Evolutionary conservation across 2,797 vertebrate species (phyloP).

Genomic region (Xyrichtys novacula): DNA sequence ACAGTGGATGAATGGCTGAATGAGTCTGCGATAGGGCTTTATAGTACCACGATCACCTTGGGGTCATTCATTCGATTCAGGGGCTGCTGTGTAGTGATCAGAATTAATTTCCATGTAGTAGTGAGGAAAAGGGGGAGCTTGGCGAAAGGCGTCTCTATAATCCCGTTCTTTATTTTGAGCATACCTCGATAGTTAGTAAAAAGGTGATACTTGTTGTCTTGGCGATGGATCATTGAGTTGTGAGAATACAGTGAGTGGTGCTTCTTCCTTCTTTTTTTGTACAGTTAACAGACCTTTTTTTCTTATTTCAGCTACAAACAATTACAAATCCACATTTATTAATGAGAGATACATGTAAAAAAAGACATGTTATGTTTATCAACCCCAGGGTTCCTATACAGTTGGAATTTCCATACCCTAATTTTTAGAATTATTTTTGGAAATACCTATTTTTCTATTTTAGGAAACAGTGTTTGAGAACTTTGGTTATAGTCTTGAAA

Average conservation of each 20-base stretch:
- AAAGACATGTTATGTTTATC: too few species aligned
- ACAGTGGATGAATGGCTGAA: constrained; percentile 75
- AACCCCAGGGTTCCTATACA: too few species aligned
- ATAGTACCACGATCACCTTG: constrained; percentile 72
- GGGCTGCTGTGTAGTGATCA: constrained; percentile 69
- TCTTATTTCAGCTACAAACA: constrained; percentile 43
- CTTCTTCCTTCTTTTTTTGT: constrained; percentile 20
- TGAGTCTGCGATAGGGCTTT: constrained; percentile 62
- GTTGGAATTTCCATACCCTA: too few species aligned
- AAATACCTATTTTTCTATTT: too few species aligned
- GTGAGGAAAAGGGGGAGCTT: constrained; percentile 47
- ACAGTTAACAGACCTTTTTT: constrained; percentile 33
- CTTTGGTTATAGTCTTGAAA: too few species aligned
- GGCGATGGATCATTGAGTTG: constrained; percentile 65
- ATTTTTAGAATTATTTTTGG: too few species aligned
- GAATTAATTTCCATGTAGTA: constrained; percentile 78
- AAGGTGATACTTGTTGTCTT: constrained; percentile 20
- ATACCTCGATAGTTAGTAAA: constrained; percentile 43
- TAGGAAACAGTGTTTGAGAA: too few species aligned
- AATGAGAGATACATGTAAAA: constrained; percentile 36
- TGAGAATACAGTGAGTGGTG: constrained; percentile 25
- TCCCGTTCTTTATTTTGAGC: constrained; percentile 29
- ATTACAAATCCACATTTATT: too few species aligned
- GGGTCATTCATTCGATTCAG: constrained; percentile 79
- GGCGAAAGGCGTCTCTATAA: constrained; percentile 45